Percentiles rank a stretch among this genome's conserved stretches.
These are phyloP conservation scores for Nephrotoma flavescens DNA, from an alignment of 2,888 invertebrate species.

Conservation along the genomic window DNA sequence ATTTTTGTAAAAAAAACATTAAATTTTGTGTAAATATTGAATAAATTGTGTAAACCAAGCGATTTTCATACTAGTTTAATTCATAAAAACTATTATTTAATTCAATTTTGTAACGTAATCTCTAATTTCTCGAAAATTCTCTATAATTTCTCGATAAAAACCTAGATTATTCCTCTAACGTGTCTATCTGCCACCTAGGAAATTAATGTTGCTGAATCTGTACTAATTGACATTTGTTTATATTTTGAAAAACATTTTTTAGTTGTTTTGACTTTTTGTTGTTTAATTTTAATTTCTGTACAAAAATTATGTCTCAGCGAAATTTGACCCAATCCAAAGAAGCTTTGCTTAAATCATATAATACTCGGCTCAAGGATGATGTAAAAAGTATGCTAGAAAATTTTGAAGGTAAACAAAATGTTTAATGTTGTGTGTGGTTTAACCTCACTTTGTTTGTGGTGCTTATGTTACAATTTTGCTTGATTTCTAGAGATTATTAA, in stretches of 20 bases:
- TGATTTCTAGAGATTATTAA: constrained; percentile 67
- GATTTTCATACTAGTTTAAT: neutral
- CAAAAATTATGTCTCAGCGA: constrained; percentile 26
- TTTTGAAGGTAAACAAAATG: constrained; percentile 59
- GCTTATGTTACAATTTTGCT: neutral
- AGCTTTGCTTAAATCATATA: constrained; percentile 86
- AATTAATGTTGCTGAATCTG: neutral
- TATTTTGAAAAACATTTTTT: neutral
- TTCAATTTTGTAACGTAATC: neutral
- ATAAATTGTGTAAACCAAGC: neutral
- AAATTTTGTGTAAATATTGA: neutral
- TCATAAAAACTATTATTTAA: neutral
- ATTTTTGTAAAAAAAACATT: neutral
- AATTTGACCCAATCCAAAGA: constrained; percentile 85
- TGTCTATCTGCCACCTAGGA: neutral
- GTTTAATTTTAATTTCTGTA: constrained; percentile 17
- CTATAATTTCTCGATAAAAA: neutral
- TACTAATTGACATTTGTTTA: neutral
- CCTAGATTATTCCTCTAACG: neutral
- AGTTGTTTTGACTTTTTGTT: neutral
- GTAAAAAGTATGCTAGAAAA: constrained; percentile 96
- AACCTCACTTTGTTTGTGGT: neutral
- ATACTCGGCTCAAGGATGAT: constrained; percentile 87
- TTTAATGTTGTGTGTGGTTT: neutral
- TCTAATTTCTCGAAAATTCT: neutral